Evolutionary conservation across 1,140 invertebrate species (phyloP).

Genomic region (Magallana ariakensis): DNA sequence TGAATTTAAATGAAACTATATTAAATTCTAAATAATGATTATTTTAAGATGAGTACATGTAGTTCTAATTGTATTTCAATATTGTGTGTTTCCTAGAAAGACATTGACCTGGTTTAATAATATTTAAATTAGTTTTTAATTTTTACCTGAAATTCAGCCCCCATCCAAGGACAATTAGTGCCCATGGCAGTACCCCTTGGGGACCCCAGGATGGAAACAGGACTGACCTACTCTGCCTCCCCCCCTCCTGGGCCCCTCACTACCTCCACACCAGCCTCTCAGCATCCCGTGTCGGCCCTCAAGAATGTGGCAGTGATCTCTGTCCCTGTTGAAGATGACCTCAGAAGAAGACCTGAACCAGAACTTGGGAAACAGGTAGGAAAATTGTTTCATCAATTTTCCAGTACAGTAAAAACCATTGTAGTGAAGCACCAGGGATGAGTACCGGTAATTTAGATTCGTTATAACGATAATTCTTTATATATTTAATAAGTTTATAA

Average conservation of each 20-base stretch:
- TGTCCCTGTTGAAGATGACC: slow-evolving; percentile 61
- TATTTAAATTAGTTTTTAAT: not conserved
- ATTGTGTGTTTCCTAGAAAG: too few relatives aligned
- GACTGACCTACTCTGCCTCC: slow-evolving; percentile 60
- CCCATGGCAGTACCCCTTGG: slow-evolving; percentile 75
- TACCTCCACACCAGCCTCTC: slow-evolving; percentile 54
- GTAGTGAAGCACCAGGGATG: too few relatives aligned
- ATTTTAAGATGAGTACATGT: too few relatives aligned
- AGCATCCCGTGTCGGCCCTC: slow-evolving; percentile 64
- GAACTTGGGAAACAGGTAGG: slow-evolving; percentile 73
- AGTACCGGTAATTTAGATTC: too few relatives aligned
- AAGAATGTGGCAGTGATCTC: slow-evolving; percentile 72
- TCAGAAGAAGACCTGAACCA: slow-evolving; percentile 56
- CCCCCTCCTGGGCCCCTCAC: slow-evolving; percentile 50
- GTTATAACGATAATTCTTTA: too few relatives aligned
- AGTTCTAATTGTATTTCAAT: too few relatives aligned
- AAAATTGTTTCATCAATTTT: not conserved
- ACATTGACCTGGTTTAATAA: too few relatives aligned
- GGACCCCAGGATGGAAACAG: slow-evolving; percentile 70
- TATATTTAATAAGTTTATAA: too few relatives aligned
- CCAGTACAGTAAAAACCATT: too few relatives aligned
- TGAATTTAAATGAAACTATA: too few relatives aligned
- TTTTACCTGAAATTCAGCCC: slow-evolving; percentile 53
- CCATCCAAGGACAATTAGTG: slow-evolving; percentile 70
- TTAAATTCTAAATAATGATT: too few relatives aligned